Percentiles rank a stretch among this genome's conserved stretches.
phyloP scores from a whole-genome alignment of 2,888 invertebrate genomes.

The Scrobipalpa atriplicella region DNA sequence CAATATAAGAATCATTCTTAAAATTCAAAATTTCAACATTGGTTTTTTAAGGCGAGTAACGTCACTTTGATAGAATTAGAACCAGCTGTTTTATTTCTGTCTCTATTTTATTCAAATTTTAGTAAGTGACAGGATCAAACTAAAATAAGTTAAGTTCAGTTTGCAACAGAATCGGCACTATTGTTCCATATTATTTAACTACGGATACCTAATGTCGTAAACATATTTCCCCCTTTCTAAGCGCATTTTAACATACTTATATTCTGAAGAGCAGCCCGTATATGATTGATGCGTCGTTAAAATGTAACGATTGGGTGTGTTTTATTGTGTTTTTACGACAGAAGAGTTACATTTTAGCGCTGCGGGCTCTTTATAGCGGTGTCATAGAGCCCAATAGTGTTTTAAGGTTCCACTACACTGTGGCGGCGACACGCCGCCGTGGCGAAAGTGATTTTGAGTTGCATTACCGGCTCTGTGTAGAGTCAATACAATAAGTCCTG shows the following conservation, averaged over 20 bases:
- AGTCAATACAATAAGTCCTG: too few species aligned
- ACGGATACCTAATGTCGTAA: not conserved
- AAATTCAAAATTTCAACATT: not conserved
- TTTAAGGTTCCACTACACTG: constrained; percentile 39
- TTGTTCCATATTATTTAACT: too few species aligned
- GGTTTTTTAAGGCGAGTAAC: not conserved
- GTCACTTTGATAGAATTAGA: too few species aligned
- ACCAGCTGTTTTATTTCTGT: too few species aligned
- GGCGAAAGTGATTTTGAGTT: too few species aligned
- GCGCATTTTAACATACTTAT: not conserved
- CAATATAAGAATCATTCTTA: not conserved
- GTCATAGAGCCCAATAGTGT: constrained; percentile 73
- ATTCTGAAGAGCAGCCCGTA: constrained; percentile 58
- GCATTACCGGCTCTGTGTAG: too few species aligned
- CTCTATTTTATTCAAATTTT: too few species aligned
- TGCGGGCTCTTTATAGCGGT: constrained; percentile 78
- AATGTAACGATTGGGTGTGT: constrained; percentile 73
- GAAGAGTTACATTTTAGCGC: constrained; percentile 80
- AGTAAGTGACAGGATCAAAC: too few species aligned
- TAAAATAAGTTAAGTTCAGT: too few species aligned
- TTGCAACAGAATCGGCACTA: too few species aligned
- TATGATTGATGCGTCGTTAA: constrained; percentile 77
- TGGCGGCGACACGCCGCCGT: too few species aligned
- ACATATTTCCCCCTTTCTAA: not conserved
- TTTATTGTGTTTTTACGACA: constrained; percentile 77